Evolutionary conservation across 2,888 invertebrate genomes (phyloP).

Genomic region (Cheilosia variabilis): DNA sequence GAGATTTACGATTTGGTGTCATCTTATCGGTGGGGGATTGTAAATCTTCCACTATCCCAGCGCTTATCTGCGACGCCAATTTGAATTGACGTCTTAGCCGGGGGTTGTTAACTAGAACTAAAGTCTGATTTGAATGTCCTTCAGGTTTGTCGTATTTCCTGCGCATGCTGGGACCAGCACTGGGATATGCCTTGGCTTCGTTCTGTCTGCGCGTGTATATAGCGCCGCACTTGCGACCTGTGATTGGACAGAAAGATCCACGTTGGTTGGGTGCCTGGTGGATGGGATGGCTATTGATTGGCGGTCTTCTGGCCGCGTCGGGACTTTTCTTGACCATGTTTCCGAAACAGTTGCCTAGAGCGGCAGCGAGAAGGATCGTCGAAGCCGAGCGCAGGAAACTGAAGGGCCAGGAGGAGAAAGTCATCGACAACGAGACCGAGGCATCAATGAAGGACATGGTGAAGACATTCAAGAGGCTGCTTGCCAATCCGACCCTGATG

Average conservation of each 20-base stretch:
- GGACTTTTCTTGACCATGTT: slow-evolving; percentile 87
- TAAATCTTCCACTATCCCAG: slow-evolving; percentile 8
- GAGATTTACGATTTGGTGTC: slow-evolving; percentile 30
- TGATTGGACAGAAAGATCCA: slow-evolving; percentile 88
- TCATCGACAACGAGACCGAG: slow-evolving; percentile 79
- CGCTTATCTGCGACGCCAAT: slow-evolving; percentile 6
- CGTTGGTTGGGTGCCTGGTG: slow-evolving; percentile 94
- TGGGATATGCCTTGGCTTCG: slow-evolving; percentile 88
- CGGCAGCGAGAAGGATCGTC: slow-evolving; percentile 85
- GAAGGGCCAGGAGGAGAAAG: slow-evolving; percentile 46
- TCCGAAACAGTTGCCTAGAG: slow-evolving; percentile 88
- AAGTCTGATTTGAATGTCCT: slow-evolving; percentile 65
- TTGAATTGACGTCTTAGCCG: not conserved
- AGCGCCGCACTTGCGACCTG: slow-evolving; percentile 87
- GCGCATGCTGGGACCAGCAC: slow-evolving; percentile 88
- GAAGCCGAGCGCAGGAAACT: slow-evolving; percentile 80
- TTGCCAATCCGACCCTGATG: slow-evolving; percentile 88
- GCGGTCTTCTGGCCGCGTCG: slow-evolving; percentile 85
- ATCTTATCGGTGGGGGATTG: slow-evolving; percentile 16
- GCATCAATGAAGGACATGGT: slow-evolving; percentile 86
- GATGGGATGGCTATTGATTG: slow-evolving; percentile 89
- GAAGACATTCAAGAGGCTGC: slow-evolving; percentile 86
- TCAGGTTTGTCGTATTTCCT: slow-evolving; percentile 88
- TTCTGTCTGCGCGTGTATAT: slow-evolving; percentile 88
- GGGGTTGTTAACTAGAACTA: not conserved